phyloP scores from a whole-genome alignment of 2,113 vertebrate genomes.

The Macrotis lagotis region DNA sequence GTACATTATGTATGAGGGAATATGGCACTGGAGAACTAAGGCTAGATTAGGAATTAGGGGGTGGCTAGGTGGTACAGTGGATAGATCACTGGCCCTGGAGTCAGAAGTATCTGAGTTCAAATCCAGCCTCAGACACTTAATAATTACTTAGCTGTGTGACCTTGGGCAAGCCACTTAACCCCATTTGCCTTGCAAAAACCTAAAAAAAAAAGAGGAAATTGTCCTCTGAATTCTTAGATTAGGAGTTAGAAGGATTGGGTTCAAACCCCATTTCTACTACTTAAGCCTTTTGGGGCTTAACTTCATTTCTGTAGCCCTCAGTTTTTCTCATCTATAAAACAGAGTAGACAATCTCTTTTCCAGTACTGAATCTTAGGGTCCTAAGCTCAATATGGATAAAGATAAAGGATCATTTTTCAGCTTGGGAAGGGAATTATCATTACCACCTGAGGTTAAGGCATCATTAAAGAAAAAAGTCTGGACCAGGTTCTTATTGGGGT shows the following conservation, averaged over 20 bases:
- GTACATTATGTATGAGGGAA: neutral
- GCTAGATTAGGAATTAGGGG: neutral
- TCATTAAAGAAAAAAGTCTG: too few relatives aligned
- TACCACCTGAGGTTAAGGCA: neutral
- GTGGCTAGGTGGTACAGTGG: too few relatives aligned
- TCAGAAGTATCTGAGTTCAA: too few relatives aligned
- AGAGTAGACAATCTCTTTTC: neutral
- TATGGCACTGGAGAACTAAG: neutral
- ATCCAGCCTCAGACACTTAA: too few relatives aligned
- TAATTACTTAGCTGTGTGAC: too few relatives aligned
- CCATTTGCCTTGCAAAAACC: too few relatives aligned
- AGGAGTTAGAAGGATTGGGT: neutral
- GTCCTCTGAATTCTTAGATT: too few relatives aligned
- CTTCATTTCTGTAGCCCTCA: neutral
- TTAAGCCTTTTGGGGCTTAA: neutral
- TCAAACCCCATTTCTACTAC: neutral
- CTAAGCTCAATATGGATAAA: neutral
- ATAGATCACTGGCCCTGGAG: too few relatives aligned
- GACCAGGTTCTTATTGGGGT: neutral
- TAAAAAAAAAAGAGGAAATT: too few relatives aligned
- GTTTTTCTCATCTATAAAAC: neutral
- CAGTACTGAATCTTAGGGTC: neutral
- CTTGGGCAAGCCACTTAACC: too few relatives aligned
- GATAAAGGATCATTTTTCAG: neutral
- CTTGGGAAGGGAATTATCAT: neutral